Evolutionary conservation across 2,113 vertebrate species (phyloP).

Genomic region (Sander vitreus): DNA sequence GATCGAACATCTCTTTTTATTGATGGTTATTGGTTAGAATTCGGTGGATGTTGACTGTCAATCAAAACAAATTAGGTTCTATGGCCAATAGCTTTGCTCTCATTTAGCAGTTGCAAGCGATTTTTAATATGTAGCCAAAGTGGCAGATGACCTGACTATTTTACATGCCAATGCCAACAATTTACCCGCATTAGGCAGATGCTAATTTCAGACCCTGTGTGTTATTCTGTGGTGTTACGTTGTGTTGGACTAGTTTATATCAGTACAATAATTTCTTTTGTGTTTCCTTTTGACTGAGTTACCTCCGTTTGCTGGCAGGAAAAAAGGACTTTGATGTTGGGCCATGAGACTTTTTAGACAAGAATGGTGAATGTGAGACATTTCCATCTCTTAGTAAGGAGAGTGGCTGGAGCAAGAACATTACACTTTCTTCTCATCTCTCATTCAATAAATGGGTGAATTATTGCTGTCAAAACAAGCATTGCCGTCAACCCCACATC

Average conservation of each 20-base stretch:
- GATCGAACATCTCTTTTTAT: no score
- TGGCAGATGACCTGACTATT: no score
- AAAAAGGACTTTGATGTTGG: slow-evolving; percentile 41
- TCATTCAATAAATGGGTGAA: slow-evolving; percentile 74
- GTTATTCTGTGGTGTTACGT: not conserved
- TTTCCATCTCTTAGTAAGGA: slow-evolving; percentile 38
- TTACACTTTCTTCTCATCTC: slow-evolving; percentile 45
- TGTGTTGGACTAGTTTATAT: slow-evolving; percentile 11
- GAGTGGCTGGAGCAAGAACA: slow-evolving; percentile 53
- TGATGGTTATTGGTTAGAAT: no score
- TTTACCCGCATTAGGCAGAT: no score
- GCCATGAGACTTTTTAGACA: slow-evolving; percentile 49
- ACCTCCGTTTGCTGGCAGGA: slow-evolving; percentile 29
- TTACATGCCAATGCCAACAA: not conserved
- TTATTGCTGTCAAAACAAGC: slow-evolving; percentile 69
- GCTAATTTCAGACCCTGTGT: no score
- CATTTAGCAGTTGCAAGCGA: no score
- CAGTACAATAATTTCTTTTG: not conserved
- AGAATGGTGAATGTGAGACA: slow-evolving; percentile 55
- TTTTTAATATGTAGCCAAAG: no score
- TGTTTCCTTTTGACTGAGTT: slow-evolving; percentile 9
- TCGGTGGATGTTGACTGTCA: no score
- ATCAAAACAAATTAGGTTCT: no score
- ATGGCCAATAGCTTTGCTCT: no score
- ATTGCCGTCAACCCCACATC: slow-evolving; percentile 42